Evolutionary conservation across 2,113 vertebrate species (phyloP).

Genomic region (Clarias macrocephalus): DNA sequence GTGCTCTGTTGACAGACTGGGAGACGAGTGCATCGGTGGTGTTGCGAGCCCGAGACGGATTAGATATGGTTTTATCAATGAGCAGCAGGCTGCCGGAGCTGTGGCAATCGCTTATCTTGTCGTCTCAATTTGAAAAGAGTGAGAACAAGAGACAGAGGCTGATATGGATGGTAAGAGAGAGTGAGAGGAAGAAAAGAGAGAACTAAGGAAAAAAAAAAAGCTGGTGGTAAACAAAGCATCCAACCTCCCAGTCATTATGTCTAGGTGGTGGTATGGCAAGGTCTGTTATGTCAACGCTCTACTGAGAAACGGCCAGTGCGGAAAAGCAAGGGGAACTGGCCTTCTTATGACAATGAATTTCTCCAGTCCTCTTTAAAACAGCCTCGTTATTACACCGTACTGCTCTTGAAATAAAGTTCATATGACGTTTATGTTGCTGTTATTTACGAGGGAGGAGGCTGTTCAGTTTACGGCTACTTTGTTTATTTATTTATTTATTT

Average conservation of each 20-base stretch:
- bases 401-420: conserved; percentile 78
- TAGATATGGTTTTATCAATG: conserved; percentile 80
- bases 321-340: conserved; percentile 59
- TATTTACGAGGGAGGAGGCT: conserved; percentile 75
- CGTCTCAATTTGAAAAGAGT: conserved; percentile 73
- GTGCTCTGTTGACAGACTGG: conserved; percentile 70
- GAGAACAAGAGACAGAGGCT: conserved; percentile 63
- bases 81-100: conserved; percentile 71
- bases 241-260: conserved; percentile 44
- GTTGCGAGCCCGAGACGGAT: conserved; percentile 73
- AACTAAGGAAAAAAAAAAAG: conserved; percentile 38
- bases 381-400: conserved; percentile 75
- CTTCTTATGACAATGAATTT: conserved; percentile 69
- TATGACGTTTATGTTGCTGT: conserved; percentile 78
- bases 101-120: conserved; percentile 76
- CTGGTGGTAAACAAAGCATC: conserved; percentile 34
- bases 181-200: conserved; percentile 37
- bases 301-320: conserved; percentile 59
- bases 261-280: conserved; percentile 59
- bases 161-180: conserved; percentile 51
- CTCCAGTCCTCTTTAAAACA: conserved; percentile 73
- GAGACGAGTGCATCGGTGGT: conserved; percentile 69
- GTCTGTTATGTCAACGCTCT: conserved; percentile 63
- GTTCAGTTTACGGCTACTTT: conserved; percentile 69
- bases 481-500: conserved; percentile 35